Evolutionary conservation across 2,888 invertebrate genomes (phyloP).

Genomic region (Erebia ligea): DNA sequence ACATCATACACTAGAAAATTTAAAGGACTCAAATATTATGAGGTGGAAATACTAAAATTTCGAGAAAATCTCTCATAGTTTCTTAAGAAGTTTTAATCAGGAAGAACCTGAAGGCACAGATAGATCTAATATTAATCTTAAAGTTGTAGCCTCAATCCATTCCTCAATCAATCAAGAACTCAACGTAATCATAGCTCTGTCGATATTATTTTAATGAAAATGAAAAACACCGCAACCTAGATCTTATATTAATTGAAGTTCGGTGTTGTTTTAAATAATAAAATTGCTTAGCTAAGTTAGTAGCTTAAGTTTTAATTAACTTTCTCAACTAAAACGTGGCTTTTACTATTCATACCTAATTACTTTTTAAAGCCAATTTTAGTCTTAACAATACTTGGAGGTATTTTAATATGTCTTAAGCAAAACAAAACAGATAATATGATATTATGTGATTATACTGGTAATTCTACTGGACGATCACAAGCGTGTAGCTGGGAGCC

Average conservation of each 20-base stretch:
- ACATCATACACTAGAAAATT: too few species aligned
- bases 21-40: too few species aligned
- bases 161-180: neutral
- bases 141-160: neutral
- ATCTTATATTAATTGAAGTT: conserved; percentile 20
- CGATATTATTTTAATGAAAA: neutral
- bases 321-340: conserved; percentile 9
- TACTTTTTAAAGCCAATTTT: conserved; percentile 1
- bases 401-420: neutral
- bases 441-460: neutral
- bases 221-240: conserved; percentile 10
- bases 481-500: too few species aligned
- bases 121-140: neutral
- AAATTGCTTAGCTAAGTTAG: conserved; percentile 9
- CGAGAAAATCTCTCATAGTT: too few species aligned
- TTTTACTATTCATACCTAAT: neutral
- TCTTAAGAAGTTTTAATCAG: neutral
- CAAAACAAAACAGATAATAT: neutral
- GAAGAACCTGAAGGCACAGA: neutral
- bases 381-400: neutral
- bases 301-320: conserved; percentile 22
- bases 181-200: neutral
- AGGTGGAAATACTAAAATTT: too few species aligned
- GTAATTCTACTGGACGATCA: too few species aligned
- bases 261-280: conserved; percentile 20